A percentile compares a stretch with the other conserved stretches of the same genome.
phyloP scores from a whole-genome alignment of 1,140 invertebrate species.

The Halyomorpha halys region DNA sequence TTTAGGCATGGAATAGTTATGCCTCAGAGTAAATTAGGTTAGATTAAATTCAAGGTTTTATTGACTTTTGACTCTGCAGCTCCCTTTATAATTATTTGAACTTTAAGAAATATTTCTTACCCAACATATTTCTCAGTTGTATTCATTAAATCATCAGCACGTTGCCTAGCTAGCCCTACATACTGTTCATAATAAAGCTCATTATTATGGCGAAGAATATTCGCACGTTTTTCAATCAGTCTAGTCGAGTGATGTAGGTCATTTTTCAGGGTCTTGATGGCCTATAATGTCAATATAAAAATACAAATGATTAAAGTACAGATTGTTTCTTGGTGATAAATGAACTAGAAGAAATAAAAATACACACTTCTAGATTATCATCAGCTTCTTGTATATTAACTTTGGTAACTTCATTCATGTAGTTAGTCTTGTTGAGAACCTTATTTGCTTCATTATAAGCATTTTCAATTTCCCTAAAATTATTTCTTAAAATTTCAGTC shows the following conservation, averaged over 20 bases:
- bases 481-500: constrained; percentile 8
- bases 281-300: constrained; percentile 8
- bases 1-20: no score
- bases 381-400: constrained; percentile 22
- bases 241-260: constrained; percentile 6
- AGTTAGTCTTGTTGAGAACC: constrained; percentile 15
- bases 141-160: constrained; percentile 25
- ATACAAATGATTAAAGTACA: neutral
- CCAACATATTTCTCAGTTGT: constrained; percentile 26
- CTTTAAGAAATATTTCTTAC: constrained; percentile 20
- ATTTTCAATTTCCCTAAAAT: constrained; percentile 12
- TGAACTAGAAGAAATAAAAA: neutral
- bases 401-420: constrained; percentile 22
- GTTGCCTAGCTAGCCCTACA: constrained; percentile 3
- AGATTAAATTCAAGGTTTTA: no score
- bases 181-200: constrained; percentile 2
- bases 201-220: constrained; percentile 7
- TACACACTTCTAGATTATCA: constrained; percentile 17
- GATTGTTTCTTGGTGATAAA: neutral
- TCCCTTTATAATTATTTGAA: neutral
- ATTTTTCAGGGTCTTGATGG: constrained; percentile 15
- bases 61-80: no score
- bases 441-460: constrained; percentile 9
- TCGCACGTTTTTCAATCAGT: constrained; percentile 1
- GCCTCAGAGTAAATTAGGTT: no score